Conservation (phyloP, 2,888 invertebrate genomes). For the Agapetus fuscipes region DNA sequence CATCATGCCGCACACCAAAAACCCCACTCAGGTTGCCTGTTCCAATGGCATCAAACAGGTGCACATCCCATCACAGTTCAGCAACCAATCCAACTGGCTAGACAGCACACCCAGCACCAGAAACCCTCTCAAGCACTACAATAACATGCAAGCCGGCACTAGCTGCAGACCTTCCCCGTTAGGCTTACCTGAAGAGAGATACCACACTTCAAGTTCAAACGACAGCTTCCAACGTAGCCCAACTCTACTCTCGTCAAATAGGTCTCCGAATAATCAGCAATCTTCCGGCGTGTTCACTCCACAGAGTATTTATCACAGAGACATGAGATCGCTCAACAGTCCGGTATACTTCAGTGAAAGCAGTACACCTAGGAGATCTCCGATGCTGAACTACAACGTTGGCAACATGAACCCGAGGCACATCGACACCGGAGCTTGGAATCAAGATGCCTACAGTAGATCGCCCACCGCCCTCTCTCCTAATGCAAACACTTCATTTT, state of each 20-base stretch:
- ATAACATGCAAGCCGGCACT: constrained; percentile 5
- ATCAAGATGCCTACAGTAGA: constrained; percentile 32
- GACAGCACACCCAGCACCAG: constrained; percentile 5
- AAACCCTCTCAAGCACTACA: constrained; percentile 7
- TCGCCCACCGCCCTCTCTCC: constrained; percentile 29
- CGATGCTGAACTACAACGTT: constrained; percentile 40
- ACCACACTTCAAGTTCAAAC: background rate
- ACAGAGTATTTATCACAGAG: constrained; percentile 29
- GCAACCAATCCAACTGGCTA: constrained; percentile 11
- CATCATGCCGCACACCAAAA: constrained; percentile 15
- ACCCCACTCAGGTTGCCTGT: constrained; percentile 5
- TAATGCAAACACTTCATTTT: constrained; percentile 20
- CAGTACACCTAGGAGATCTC: constrained; percentile 39
- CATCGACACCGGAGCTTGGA: constrained; percentile 39
- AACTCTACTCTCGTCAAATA: constrained; percentile 8
- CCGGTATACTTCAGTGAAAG: constrained; percentile 40
- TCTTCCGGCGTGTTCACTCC: constrained; percentile 30
- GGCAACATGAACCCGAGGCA: constrained; percentile 46
- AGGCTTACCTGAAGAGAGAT: too few species aligned
- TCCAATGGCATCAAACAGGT: constrained; percentile 18
- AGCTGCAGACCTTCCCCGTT: constrained; percentile 8
- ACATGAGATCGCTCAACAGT: constrained; percentile 33
- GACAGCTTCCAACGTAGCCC: constrained; percentile 4
- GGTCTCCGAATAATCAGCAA: constrained; percentile 21
- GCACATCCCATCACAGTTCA: constrained; percentile 20